Base-by-base conservation (phyloP, 2,113 vertebrate species). In the Nerophis ophidion region DNA sequence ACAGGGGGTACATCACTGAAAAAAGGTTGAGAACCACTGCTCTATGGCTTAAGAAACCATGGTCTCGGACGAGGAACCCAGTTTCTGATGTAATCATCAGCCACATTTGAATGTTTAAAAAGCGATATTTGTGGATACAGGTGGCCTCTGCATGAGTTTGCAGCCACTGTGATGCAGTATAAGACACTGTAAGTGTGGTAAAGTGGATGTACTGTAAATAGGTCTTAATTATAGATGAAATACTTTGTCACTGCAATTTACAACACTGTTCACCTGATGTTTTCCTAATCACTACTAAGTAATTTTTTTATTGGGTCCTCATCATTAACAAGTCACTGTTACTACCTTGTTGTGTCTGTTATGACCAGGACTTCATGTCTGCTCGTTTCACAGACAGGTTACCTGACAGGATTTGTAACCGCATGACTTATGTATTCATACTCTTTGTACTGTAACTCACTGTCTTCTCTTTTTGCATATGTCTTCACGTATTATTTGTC, bases 381-480 rank as follows among this genome's bases (percentile, higher is more conserved):
- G 12, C 57, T 68, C 71, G 72, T 70, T 58, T 34, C 1, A 48
- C 48, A 57, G 49, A 68, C 64, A 35, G 36, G 14, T 14, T 44
- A 59, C 66, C 48, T n/a, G 57, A 68, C 63, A 42, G 59, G 70
- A 10, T 71, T 69, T 79, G 74, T 83, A 88, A 82, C 73, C 70
- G 88, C 88, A 88, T 84, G 84, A 75, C 57, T 65, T 26, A 67
- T 63, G 64, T 73, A 59, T 84, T 72, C 84, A 81, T 84, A 81
- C 47, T 85, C 70, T 75, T 73, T 6, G 72, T 84, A 80, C 71
- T 86, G 79, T 87, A 86, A 88, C 72, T 82, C 78, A 68, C 78
- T 89, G 88, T 93, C 91, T 92, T 93, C 92, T 92, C 88, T 86
- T 92, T 92, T 76, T 94, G 84, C 88, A 87, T 86, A 85, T 87